These are phyloP conservation scores for Heliconius nattereri DNA, from an alignment of 1,140 invertebrate species.

Conservation along the genomic window DNA sequence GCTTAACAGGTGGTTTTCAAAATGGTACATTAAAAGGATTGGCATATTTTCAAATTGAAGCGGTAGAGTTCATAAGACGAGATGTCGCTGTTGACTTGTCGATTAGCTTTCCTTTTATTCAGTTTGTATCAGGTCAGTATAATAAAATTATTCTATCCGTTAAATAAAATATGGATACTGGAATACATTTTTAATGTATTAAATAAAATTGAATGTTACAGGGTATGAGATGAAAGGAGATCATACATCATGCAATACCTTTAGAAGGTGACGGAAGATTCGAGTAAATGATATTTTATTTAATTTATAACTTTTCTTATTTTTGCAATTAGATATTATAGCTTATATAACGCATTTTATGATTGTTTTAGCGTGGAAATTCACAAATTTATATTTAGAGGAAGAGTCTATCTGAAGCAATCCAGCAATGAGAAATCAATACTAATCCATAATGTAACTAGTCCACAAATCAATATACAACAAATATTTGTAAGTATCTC, in stretches of 20 bases:
- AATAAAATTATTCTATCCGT: not conserved
- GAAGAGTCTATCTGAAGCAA: constrained; percentile 51
- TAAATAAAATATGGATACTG: not conserved
- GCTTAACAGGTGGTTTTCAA: constrained; percentile 37
- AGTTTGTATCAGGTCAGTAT: constrained; percentile 33
- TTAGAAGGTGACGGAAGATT: constrained; percentile 56
- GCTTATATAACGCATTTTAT: not conserved
- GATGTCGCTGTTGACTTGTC: constrained; percentile 38
- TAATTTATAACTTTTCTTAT: not conserved
- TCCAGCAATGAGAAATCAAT: constrained; percentile 49
- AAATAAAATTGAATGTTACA: constrained; percentile 44
- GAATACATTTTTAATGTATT: not conserved
- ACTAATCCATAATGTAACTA: constrained; percentile 48
- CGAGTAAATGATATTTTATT: constrained; percentile 50
- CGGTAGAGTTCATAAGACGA: constrained; percentile 37
- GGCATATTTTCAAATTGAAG: constrained; percentile 40
- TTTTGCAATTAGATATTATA: not conserved
- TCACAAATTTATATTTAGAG: constrained; percentile 44
- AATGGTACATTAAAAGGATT: constrained; percentile 39
- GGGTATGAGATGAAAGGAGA: constrained; percentile 57
- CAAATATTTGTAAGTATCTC: constrained; percentile 52
- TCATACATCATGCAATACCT: constrained; percentile 54
- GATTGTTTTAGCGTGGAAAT: constrained; percentile 39
- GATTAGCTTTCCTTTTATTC: constrained; percentile 41
- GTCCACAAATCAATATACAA: constrained; percentile 46